Evolutionary conservation across 2,888 invertebrate genomes (phyloP).

Genomic region (Athrips mouffetella): DNA sequence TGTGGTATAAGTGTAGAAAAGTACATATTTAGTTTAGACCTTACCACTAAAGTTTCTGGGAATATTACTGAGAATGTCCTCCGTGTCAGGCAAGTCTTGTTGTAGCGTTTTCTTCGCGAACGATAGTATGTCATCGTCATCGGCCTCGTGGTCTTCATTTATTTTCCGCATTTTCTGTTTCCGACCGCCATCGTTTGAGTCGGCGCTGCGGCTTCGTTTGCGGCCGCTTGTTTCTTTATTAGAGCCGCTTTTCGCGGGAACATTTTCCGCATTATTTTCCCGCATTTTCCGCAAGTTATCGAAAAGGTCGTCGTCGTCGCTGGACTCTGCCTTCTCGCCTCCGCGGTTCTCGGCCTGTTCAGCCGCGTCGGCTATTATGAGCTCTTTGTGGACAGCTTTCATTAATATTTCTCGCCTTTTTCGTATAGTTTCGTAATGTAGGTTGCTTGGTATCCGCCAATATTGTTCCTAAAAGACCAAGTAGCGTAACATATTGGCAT

Average conservation of each 20-base stretch:
- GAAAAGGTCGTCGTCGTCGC: conserved; percentile 65
- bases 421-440: conserved; percentile 75
- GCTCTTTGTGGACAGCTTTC: conserved; percentile 75
- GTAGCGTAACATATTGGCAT: no score
- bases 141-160: conserved; percentile 43
- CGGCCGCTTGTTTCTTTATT: conserved; percentile 31
- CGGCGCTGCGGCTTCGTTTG: conserved; percentile 57
- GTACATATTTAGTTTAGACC: conserved; percentile 22
- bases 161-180: conserved; percentile 60
- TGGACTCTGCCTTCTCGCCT: conserved; percentile 37
- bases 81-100: conserved; percentile 59
- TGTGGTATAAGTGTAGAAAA: no score
- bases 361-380: conserved; percentile 43
- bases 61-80: conserved; percentile 53
- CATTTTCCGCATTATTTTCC: conserved; percentile 34
- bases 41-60: conserved; percentile 50
- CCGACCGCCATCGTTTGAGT: conserved; percentile 44
- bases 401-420: conserved; percentile 76
- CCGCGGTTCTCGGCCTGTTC: conserved; percentile 16
- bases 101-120: conserved; percentile 67
- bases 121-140: conserved; percentile 60
- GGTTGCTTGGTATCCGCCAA: conserved; percentile 89
- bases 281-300: conserved; percentile 62
- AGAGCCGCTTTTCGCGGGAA: conserved; percentile 26
- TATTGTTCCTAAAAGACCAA: conserved; percentile 81